A percentile compares a stretch with the other conserved stretches of the same genome.
Conservation (phyloP, 1,140 invertebrate species). For the Aporrectodea caliginosa region DNA sequence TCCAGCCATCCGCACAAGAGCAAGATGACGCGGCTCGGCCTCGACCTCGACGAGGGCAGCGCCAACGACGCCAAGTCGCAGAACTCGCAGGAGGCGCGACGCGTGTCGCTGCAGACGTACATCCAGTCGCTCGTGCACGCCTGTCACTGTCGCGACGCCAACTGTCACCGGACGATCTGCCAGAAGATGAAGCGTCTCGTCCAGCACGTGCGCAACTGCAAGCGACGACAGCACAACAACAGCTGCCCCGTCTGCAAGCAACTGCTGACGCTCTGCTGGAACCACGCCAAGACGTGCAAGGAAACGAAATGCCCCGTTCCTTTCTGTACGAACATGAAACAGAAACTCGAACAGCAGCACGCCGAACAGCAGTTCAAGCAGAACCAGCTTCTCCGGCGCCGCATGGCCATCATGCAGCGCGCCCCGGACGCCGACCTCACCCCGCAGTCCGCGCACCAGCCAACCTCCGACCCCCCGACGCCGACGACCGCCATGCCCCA, state of each 20-base stretch:
- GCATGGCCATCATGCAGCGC: slow-evolving; percentile 69
- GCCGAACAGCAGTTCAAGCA: slow-evolving; percentile 85
- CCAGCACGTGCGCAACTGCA: slow-evolving; percentile 87
- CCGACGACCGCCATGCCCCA: slow-evolving; percentile 15
- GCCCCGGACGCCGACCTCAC: slow-evolving; percentile 29
- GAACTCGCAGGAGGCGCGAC: slow-evolving; percentile 73
- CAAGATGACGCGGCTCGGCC: slow-evolving; percentile 78
- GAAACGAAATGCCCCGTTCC: slow-evolving; percentile 89
- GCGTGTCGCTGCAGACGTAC: slow-evolving; percentile 64
- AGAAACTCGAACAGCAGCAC: slow-evolving; percentile 94
- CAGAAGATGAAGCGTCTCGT: slow-evolving; percentile 73
- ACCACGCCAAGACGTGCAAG: slow-evolving; percentile 97
- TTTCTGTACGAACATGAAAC: slow-evolving; percentile 96
- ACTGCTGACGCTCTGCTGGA: slow-evolving; percentile 93
- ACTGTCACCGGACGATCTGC: slow-evolving; percentile 12
- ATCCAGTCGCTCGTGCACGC: slow-evolving; percentile 13
- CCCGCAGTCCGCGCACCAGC: slow-evolving; percentile 32
- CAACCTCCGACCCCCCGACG: slow-evolving; percentile 33
- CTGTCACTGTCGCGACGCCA: slow-evolving; percentile 19
- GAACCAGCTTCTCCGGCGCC: slow-evolving; percentile 72
- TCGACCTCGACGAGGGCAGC: slow-evolving; percentile 84
- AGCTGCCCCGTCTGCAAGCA: slow-evolving; percentile 98
- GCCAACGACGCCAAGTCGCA: slow-evolving; percentile 73
- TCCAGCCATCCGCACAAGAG: slow-evolving; percentile 93
- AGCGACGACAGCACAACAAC: slow-evolving; percentile 98